Base-by-base conservation (phyloP, 2,888 invertebrate genomes). In the Folsomia candida region DNA sequence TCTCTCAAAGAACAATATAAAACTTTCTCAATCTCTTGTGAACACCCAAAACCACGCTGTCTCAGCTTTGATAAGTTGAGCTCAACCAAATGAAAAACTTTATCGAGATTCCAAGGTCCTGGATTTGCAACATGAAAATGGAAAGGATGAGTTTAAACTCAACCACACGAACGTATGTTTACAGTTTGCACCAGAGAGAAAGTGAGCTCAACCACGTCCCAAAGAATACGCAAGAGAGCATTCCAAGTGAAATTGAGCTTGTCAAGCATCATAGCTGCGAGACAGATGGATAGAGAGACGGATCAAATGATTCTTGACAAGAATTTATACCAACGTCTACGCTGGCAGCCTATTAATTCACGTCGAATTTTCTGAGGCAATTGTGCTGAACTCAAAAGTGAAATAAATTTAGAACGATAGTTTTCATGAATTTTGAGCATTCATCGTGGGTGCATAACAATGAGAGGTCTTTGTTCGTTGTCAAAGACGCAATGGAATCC, bases 261-360 rank as follows among this genome's bases (percentile, higher is more conserved):
- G 37, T 37, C 37, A 37, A 37, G 37, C 37, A 37, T 37, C 37
- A 37, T 37, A 37, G 37, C 37, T 9, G 37, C 37, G 37, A 37
- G 37, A 37, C 37, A 37, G 37, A 37, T 4, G 6, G 37, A 37
- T n/a, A n/a, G n/a, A 47, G 18, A 47, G 20, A 14, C 11, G 54
- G 54, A 54, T 54, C 54, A 54, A 54, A 54, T 54, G 20, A 54
- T 54, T 54, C 54, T 22, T n/a, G 54, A 54, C 54, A 54, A 54
- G 54, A 54, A 54, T 54, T 54, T 54, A 54, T 54, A 20, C 54
- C 54, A 54, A 22, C 54, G 22, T 18, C 18, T 18, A 6, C n/a
- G n/a, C n/a, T n/a, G 6, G 20, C 54, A n/a, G 54, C 54, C 6
- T 54, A 54, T 54, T 54, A 54, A 54, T 54, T 54, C 54, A 37